These are phyloP conservation scores for Nicator chloris DNA, from an alignment of 2,113 vertebrate species.

Conservation along the genomic window DNA sequence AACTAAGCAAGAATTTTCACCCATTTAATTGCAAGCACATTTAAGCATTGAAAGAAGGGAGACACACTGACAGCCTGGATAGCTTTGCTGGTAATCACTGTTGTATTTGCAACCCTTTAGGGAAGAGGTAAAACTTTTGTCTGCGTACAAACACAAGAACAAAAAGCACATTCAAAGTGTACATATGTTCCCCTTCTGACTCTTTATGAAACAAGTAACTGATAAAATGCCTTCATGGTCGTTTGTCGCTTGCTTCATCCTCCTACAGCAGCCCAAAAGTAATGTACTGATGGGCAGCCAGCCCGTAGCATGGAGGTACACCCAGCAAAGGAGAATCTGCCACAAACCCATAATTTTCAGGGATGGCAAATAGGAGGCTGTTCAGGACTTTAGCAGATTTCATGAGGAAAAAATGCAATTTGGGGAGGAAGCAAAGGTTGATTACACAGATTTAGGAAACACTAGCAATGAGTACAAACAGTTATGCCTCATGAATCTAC, in stretches of 20 bases:
- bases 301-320: background rate
- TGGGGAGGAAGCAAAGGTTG: background rate
- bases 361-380: background rate
- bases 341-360: background rate
- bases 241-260: background rate
- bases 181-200: background rate
- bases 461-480: background rate
- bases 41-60: slow-evolving; percentile 19
- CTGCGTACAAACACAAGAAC: background rate
- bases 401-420: background rate
- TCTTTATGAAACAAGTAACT: background rate
- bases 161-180: background rate
- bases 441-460: background rate
- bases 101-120: background rate
- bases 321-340: background rate
- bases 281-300: background rate
- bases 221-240: background rate
- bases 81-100: background rate
- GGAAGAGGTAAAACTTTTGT: background rate
- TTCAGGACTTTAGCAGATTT: background rate
- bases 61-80: background rate
- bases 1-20: background rate
- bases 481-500: background rate
- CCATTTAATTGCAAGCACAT: background rate
- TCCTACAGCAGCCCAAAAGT: background rate